phyloP scores from a whole-genome alignment of 2,888 invertebrate species.

The Tenthredo amoena region DNA sequence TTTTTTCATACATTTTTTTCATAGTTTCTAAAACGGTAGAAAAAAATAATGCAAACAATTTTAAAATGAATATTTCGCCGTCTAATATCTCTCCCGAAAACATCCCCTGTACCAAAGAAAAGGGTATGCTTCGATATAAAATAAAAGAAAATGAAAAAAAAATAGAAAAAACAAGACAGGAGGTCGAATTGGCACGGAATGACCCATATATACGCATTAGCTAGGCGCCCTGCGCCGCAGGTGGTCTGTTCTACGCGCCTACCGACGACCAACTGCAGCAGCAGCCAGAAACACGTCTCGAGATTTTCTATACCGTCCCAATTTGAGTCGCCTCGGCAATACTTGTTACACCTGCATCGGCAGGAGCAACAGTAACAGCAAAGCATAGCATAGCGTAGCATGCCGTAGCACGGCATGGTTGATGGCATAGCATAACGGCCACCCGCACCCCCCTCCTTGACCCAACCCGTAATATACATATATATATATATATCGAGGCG shows the following conservation, averaged over 20 bases:
- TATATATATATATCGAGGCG: not conserved
- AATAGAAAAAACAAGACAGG: not conserved
- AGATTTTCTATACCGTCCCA: conserved; percentile 15
- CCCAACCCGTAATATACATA: not conserved
- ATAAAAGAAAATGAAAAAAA: conserved; percentile 18
- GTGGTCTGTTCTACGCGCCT: conserved; percentile 26
- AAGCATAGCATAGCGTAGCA: not conserved
- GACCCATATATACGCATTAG: not conserved
- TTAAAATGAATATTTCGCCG: too few relatives aligned
- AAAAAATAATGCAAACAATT: too few relatives aligned
- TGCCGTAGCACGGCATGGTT: not conserved
- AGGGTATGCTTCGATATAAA: too few relatives aligned
- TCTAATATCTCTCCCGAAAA: not conserved
- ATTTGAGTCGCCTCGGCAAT: conserved; percentile 21
- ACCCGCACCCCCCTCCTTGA: not conserved
- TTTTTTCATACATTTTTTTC: not conserved
- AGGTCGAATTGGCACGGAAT: conserved; percentile 65
- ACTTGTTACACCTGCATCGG: conserved; percentile 32
- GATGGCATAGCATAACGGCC: conserved; percentile 3
- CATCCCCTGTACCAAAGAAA: too few relatives aligned
- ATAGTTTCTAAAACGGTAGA: too few relatives aligned
- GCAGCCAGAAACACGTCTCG: not conserved
- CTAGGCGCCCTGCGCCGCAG: conserved; percentile 35
- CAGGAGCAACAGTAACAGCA: not conserved
- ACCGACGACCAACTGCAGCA: not conserved